Base-by-base conservation (phyloP, 2,888 invertebrate genomes). In the Chymomyza procnemis region DNA sequence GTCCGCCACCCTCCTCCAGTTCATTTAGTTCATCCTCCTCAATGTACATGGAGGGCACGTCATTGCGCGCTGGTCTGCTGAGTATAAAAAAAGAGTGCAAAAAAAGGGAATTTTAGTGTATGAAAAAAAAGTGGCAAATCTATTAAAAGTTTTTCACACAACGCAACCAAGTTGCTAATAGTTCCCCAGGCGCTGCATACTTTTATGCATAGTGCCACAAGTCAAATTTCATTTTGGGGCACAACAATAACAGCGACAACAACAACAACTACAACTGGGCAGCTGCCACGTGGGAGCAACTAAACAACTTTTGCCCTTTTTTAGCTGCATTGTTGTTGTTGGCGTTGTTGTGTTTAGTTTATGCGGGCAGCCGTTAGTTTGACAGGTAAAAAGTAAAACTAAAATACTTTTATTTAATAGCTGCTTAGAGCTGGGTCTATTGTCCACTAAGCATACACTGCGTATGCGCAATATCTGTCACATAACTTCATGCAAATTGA, bases 21-120 rank as follows among this genome's bases (percentile, higher is more conserved):
- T 91, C 90, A 69, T 90, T 88, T 68, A 90, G 85, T 69, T 90
- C 91, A 61, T 91, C 91, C 79, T 91, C 91, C 76, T 91, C 91
- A 69, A 91, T 91, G 73, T 91, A 91, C 91, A 91, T 91, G 50
- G 91, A 91, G 76, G 91, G 91, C 46, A 91, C 91, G 85, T 91
- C 91, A 70, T 88, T 91, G 78, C 91, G 88, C 58, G 90, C 91
- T 46, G 91, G 91, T 80, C 91, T 91, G 73, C 48, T 67, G 75
- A 46, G 30, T 18, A 58, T 41, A 46, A 18, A 12, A 26, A 47
- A 48, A 65, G 6, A 63, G 16, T 47, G 12, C 19, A 18, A 16
- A 14, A 47, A 50, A 46, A 47, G 8, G 8, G 26, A n/a, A 41
- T 41, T 9, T 41, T 41, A 41, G 34, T 41, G 34, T 41, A 21